Percentiles rank a stretch among this genome's conserved stretches.
Conservation (phyloP, 2,888 invertebrate genomes). For the Tupiocoris notatus region DNA sequence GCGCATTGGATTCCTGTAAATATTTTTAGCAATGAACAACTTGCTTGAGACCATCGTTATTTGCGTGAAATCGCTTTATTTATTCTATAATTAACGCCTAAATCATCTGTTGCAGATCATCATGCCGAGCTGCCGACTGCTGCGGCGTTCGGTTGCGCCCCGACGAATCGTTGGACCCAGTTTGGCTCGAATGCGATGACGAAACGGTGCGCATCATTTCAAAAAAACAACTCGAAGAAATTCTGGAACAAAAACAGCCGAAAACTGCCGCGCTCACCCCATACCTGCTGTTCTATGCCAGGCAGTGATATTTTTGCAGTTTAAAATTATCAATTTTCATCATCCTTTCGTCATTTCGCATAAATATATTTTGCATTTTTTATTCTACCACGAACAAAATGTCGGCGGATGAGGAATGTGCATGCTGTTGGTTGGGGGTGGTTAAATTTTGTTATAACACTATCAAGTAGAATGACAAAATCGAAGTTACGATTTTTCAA, state of each 20-base stretch:
- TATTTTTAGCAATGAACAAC: neutral
- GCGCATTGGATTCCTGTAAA: too few relatives aligned
- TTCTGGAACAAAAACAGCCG: conserved; percentile 69
- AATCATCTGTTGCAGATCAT: conserved; percentile 46
- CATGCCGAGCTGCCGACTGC: conserved; percentile 61
- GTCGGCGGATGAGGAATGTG: neutral
- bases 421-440: neutral
- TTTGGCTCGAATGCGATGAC: conserved; percentile 87
- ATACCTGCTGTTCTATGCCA: conserved; percentile 80
- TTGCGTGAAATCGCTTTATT: neutral
- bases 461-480: too few relatives aligned
- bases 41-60: neutral
- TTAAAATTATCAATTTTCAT: neutral
- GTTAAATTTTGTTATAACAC: too few relatives aligned
- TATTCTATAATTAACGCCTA: too few relatives aligned
- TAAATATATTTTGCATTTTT: neutral
- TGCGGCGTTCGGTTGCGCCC: conserved; percentile 59
- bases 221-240: conserved; percentile 73
- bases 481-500: too few relatives aligned
- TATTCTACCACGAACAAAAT: neutral
- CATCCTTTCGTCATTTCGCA: neutral
- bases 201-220: conserved; percentile 78
- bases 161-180: conserved; percentile 54
- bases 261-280: conserved; percentile 75
- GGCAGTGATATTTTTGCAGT: conserved; percentile 42